Conservation (phyloP, 2,113 vertebrate genomes). For the Oreochromis niloticus region DNA sequence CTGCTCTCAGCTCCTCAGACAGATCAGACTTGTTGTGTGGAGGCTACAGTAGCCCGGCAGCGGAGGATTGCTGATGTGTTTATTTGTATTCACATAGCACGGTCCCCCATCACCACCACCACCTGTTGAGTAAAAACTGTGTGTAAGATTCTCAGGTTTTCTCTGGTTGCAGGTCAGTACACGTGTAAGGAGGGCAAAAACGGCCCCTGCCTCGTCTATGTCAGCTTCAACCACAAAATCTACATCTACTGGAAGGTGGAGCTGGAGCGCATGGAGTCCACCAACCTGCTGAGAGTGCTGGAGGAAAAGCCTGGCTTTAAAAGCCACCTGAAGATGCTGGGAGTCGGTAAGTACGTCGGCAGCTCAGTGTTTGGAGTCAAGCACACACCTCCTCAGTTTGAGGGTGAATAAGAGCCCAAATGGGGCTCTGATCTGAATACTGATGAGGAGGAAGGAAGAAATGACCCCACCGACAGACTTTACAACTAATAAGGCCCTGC, state of each 20-base stretch:
- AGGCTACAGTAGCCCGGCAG: not conserved
- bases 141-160: not conserved
- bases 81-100: not conserved
- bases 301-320: slow-evolving; percentile 78
- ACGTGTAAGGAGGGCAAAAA: slow-evolving; percentile 90
- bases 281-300: slow-evolving; percentile 84
- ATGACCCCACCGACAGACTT: not conserved
- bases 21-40: not conserved
- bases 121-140: not conserved
- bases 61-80: not conserved
- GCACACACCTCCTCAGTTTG: not conserved
- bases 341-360: slow-evolving; percentile 76
- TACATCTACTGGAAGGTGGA: slow-evolving; percentile 94
- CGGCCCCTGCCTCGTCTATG: slow-evolving; percentile 92
- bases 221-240: slow-evolving; percentile 95
- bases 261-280: slow-evolving; percentile 94
- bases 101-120: not conserved
- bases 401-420: not conserved
- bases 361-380: not conserved
- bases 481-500: not conserved
- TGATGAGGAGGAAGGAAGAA: not conserved
- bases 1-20: not conserved
- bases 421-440: slow-evolving; percentile 3
- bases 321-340: slow-evolving; percentile 71
- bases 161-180: slow-evolving; percentile 79